Evolutionary conservation across 2,113 vertebrate species (phyloP), one percentile per base, ranked within the genome.

Genomic region (Echinops telfairi): DNA sequence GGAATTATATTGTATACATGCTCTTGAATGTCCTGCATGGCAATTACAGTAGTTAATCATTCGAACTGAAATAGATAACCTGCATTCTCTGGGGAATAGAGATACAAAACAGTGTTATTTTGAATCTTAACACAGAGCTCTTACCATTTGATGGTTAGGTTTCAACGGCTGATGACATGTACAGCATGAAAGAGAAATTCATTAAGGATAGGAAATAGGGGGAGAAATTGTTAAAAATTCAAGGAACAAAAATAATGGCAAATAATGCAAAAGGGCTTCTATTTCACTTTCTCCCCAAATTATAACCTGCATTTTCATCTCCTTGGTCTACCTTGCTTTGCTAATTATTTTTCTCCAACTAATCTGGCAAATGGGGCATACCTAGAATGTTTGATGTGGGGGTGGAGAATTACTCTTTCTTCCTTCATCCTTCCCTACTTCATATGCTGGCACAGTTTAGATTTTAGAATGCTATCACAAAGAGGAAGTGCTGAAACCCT

Each of bases 71-170:
- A 94, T 86, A 11, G 92, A 53, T 96, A 96, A 53, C 10, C 90
- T 97, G 95, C 93, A 96, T 96, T 96, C 75, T 94, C 86, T 95
- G 77, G 5, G 92, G 95, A 94, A 86, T 90, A 95, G 81, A 96
- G 95, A 97, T 97, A 98, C 92, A 96, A 31, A 2, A 94, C 29
- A 5, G 95, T 96, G 92, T 53, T 95, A 96, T 97, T 96, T 95
- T 86, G 91, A 97, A 60, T 80, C 57, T 80, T 33, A 79, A 88
- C 22, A 58, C 22, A 66, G 64, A 84, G 98, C 97, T 98, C 99
- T 99, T 99, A 99, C 98, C 99, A 99, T 98, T 98, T 99, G 99
- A 97, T 98, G 99, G 98, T 98, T 99, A 98, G 98, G 98, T 98
- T 98, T 98, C 98, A 99, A 98, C 98, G 99, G 98, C 98, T 99